Conservation (phyloP, 2,797 vertebrate species). For the Poliocrania exsul region DNA sequence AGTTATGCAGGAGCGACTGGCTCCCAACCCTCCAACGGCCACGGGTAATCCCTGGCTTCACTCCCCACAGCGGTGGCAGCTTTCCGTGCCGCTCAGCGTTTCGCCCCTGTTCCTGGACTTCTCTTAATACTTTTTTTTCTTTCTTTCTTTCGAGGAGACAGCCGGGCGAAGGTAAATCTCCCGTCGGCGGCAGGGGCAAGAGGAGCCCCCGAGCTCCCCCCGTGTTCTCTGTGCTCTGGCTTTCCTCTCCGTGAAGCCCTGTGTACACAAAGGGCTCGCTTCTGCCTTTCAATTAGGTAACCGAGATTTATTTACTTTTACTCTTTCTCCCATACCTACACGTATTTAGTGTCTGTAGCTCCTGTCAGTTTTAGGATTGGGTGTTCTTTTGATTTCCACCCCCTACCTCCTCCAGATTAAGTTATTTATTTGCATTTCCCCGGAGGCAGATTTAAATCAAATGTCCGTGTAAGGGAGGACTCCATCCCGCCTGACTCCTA, state of each 20-base stretch:
- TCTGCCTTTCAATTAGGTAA: conserved; percentile 59
- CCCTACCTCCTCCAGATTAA: not conserved
- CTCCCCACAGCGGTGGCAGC: too few relatives aligned
- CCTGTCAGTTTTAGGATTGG: not conserved
- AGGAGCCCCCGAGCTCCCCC: not conserved
- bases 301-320: conserved; percentile 64
- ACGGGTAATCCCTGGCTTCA: accelerated
- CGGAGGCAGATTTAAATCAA: conserved; percentile 48
- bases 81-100: not conserved
- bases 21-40: accelerated
- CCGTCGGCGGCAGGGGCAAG: not conserved
- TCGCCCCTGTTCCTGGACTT: not conserved
- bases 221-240: not conserved
- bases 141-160: not conserved
- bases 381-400: not conserved
- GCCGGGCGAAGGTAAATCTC: not conserved
- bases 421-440: conserved; percentile 67
- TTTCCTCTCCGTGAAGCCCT: conserved; percentile 44
- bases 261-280: conserved; percentile 52
- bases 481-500: not conserved
- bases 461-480: not conserved
- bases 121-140: not conserved
- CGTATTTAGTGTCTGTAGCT: conserved; percentile 5
- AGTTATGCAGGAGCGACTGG: accelerated
- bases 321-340: conserved; percentile 23